A percentile compares a stretch with the other conserved stretches of the same genome.
These are phyloP conservation scores for Drosophila stalkeri DNA, from an alignment of 2,888 invertebrate species.

Conservation along the genomic window DNA sequence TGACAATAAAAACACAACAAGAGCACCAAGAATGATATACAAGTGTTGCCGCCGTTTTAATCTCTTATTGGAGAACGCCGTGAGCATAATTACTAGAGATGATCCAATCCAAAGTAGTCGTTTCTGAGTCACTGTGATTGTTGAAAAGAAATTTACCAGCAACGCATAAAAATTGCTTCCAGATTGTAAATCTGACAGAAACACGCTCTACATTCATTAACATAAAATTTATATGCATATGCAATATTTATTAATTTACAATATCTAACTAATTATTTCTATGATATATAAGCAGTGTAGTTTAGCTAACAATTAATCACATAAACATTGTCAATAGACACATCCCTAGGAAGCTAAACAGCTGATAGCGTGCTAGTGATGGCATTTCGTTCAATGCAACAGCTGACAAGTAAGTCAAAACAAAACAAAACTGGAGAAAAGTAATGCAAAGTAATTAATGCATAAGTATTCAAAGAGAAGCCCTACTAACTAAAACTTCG, in stretches of 20 bases:
- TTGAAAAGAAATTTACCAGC: background rate
- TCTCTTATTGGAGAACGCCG: conserved; percentile 53
- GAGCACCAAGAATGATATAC: conserved; percentile 50
- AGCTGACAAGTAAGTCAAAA: conserved; percentile 57
- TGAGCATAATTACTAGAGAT: conserved; percentile 40
- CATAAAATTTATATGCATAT: too few relatives aligned
- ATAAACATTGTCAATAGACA: background rate
- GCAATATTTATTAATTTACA: too few relatives aligned
- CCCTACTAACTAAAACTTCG: conserved; percentile 45
- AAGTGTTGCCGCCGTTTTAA: conserved; percentile 35
- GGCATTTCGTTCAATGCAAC: conserved; percentile 22
- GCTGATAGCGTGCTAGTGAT: conserved; percentile 47
- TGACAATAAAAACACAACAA: conserved; percentile 50
- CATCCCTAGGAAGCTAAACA: conserved; percentile 37
- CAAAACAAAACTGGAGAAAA: conserved; percentile 60
- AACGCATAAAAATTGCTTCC: background rate
- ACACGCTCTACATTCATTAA: background rate
- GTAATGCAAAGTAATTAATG: conserved; percentile 44
- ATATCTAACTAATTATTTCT: background rate
- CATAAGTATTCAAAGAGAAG: conserved; percentile 60
- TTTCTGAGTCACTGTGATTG: conserved; percentile 5
- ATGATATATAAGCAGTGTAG: too few relatives aligned
- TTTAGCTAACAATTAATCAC: background rate
- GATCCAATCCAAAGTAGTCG: conserved; percentile 21
- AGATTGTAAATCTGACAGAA: background rate